These are phyloP conservation scores for Pseudoatta argentina DNA, from an alignment of 1,140 invertebrate genomes.

Conservation along the genomic window DNA sequence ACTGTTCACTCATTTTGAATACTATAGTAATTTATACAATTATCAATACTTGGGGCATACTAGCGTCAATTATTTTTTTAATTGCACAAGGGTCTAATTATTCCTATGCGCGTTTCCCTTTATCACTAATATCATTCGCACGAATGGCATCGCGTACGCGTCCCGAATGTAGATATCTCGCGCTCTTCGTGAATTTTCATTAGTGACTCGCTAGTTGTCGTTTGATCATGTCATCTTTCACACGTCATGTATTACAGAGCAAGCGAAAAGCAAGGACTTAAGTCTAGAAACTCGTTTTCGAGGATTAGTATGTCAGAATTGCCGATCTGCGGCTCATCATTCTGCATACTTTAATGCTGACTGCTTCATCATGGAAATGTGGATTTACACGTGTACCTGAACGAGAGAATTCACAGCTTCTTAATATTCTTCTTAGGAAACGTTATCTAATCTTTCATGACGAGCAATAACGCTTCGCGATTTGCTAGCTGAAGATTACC, in stretches of 20 bases:
- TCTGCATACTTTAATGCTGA: slow-evolving; percentile 21
- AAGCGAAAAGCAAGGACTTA: slow-evolving; percentile 8
- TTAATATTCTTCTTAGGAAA: background rate
- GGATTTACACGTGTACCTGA: slow-evolving; percentile 66
- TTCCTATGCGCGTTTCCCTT: slow-evolving; percentile 1
- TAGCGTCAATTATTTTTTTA: slow-evolving; percentile 27
- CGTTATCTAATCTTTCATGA: slow-evolving; percentile 56
- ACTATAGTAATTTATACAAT: background rate
- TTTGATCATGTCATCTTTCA: slow-evolving; percentile 32
- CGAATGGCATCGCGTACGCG: background rate
- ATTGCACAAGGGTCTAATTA: slow-evolving; percentile 29
- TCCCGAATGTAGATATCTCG: background rate
- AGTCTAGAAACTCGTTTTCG: slow-evolving; percentile 58
- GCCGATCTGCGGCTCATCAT: slow-evolving; percentile 57
- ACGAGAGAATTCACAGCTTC: slow-evolving; percentile 59
- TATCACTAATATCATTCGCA: background rate
- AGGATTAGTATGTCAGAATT: slow-evolving; percentile 66
- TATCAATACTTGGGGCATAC: background rate
- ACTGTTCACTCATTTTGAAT: background rate
- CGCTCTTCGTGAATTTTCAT: slow-evolving; percentile 31
- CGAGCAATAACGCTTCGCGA: background rate
- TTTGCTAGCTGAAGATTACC: background rate
- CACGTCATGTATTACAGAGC: slow-evolving; percentile 36
- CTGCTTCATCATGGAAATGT: slow-evolving; percentile 61
- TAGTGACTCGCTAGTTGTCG: background rate